Evolutionary conservation across 2,113 vertebrate genomes (phyloP), one percentile per base, ranked within the genome.

Genomic region (Zosterops hypoxanthus): DNA sequence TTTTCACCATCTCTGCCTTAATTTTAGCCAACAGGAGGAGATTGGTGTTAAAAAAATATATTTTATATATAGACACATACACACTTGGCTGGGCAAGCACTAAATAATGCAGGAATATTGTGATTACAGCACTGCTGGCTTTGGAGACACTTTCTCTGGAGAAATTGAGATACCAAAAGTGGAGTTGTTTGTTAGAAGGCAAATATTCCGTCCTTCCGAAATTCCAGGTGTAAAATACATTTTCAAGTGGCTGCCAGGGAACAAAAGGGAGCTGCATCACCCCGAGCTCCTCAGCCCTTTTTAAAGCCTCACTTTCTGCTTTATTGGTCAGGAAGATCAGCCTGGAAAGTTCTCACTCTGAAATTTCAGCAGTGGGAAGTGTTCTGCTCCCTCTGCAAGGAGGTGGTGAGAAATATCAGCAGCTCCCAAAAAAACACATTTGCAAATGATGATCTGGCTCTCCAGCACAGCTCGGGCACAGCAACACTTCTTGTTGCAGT

Each of bases 281-380:
- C 72, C 39, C 49, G 17, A 69, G 65, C 75, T 77, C 34, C 49
- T 19, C 39, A 78, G 44, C 8, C 53, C 60, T 17, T 25, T 47
- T 18, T 1, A 16, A 53, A 91, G 17, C 23, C 57, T 61, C 9
- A 57, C 23, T 93, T 91, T 91, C 3, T 90, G 81, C 82, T 91
- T 88, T 60, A 4, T 39, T 3, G 57, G 91, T 73, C 70, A 79
- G 82, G 46, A 66, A 36, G 65, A 91, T 78, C 59, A 94, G 73
- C 64, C 86, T 85, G 78, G 4, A 26, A 75, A 88, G 73, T 82
- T 95, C 87, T 70, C 65, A 49, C 77, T 88, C 85, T 89, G 39
- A n/a, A 1, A 81, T 85, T 63, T 92, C 69, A 91, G 82, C 86
- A 95, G 88, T 94, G 95, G 94, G 90, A 97, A 97, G 92, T 91